Evolutionary conservation across 2,797 vertebrate species (phyloP).

Genomic region (Cirrhinus mrigala): DNA sequence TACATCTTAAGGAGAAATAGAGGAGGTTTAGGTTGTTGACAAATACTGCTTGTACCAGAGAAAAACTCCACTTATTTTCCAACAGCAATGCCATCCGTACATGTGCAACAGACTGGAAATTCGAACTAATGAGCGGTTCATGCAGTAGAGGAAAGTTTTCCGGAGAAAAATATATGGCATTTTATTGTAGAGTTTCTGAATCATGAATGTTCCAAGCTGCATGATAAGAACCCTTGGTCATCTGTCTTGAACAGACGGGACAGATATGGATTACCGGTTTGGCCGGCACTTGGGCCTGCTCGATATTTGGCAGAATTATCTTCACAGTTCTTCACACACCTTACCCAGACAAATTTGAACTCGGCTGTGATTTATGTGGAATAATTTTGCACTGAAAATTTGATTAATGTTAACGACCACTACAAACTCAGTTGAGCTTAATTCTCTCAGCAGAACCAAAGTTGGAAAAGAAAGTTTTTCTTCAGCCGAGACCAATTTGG

Average conservation of each 20-base stretch:
- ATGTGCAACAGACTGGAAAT: conserved; percentile 16
- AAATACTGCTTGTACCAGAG: background rate
- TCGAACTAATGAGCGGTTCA: background rate
- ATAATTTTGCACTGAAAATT: background rate
- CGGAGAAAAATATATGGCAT: background rate
- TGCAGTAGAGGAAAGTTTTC: conserved; percentile 1
- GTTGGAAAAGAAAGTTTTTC: conserved; percentile 39
- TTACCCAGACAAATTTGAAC: conserved; percentile 21
- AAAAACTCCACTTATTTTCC: conserved; percentile 18
- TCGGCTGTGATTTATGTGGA: conserved; percentile 34
- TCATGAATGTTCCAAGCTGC: background rate
- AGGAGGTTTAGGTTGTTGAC: background rate
- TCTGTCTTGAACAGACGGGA: conserved; percentile 19
- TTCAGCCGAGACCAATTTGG: conserved; percentile 42
- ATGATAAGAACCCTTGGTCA: conserved; percentile 14
- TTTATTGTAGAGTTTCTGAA: background rate
- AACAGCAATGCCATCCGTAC: background rate
- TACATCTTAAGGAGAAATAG: conserved; percentile 41
- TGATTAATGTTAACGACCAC: conserved; percentile 48
- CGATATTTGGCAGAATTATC: conserved; percentile 40
- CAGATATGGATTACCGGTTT: conserved; percentile 30
- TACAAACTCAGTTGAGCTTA: conserved; percentile 23
- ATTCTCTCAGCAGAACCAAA: conserved; percentile 21
- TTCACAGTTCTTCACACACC: conserved; percentile 28
- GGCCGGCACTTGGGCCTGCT: conserved; percentile 18